Percentiles rank a stretch among this genome's conserved stretches.
phyloP scores from a whole-genome alignment of 2,113 vertebrate genomes.

The Nibea coibor region DNA sequence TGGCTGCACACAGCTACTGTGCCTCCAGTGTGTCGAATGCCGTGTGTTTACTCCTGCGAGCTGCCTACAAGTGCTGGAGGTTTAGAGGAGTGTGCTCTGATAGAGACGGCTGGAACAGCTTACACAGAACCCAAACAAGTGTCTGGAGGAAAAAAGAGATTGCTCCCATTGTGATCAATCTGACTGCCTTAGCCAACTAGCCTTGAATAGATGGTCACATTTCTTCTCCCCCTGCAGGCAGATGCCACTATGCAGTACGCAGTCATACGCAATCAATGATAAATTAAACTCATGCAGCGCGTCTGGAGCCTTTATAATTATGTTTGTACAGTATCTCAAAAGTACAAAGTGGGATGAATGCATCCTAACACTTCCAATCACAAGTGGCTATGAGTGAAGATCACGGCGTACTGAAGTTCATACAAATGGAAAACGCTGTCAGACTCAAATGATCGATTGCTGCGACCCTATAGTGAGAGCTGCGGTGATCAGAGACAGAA shows the following conservation, averaged over 20 bases:
- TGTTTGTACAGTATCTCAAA: background rate
- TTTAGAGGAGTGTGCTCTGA: constrained; percentile 64
- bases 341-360: constrained; percentile 1
- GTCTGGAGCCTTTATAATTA: constrained; percentile 22
- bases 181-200: constrained; percentile 53
- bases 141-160: constrained; percentile 49
- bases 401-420: background rate
- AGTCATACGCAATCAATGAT: constrained; percentile 13
- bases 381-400: background rate
- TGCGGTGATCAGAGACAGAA: constrained; percentile 28
- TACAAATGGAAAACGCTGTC: constrained; percentile 26
- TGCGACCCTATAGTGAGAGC: constrained; percentile 12
- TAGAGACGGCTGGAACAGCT: constrained; percentile 63
- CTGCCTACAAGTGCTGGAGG: constrained; percentile 41
- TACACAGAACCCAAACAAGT: constrained; percentile 62
- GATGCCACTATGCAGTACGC: constrained; percentile 6
- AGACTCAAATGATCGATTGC: constrained; percentile 21
- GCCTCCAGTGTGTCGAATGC: constrained; percentile 27
- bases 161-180: constrained; percentile 70
- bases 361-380: background rate
- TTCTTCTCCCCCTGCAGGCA: constrained; percentile 47
- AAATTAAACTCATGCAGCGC: constrained; percentile 31
- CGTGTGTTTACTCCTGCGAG: constrained; percentile 56
- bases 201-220: constrained; percentile 59
- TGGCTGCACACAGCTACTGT: constrained; percentile 30